These are phyloP conservation scores for Athetis lepigone DNA, from an alignment of 2,888 invertebrate genomes.

Conservation along the genomic window DNA sequence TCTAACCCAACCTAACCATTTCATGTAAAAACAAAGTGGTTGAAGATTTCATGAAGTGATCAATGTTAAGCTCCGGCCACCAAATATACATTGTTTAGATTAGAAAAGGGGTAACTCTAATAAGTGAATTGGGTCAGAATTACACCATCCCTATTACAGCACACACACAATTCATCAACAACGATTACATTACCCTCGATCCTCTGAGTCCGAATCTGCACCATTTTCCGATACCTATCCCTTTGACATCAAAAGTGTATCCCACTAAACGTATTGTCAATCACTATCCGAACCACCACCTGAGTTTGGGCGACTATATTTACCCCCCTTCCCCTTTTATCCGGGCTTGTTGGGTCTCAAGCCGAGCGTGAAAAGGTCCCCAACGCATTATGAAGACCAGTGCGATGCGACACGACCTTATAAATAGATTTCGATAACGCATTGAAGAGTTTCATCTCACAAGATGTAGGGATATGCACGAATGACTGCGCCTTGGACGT, in stretches of 20 bases:
- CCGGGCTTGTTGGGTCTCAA: constrained; percentile 75
- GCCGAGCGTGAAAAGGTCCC: constrained; percentile 80
- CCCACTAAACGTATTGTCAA: constrained; percentile 61
- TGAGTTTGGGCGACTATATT: constrained; percentile 66
- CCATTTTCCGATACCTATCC: not conserved
- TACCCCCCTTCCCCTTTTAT: constrained; percentile 61
- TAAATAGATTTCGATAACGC: constrained; percentile 64
- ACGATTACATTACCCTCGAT: constrained; percentile 3
- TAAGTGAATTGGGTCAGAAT: not conserved
- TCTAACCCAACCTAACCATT: too few species aligned
- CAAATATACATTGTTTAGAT: not conserved
- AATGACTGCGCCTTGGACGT: constrained; percentile 34
- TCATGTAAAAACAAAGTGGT: too few species aligned
- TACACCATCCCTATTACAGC: too few species aligned
- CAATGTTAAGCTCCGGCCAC: not conserved
- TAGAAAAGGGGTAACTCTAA: not conserved
- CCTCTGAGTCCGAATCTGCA: not conserved
- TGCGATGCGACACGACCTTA: constrained; percentile 61
- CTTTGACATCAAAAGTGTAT: constrained; percentile 55
- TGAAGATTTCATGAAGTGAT: too few species aligned
- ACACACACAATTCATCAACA: constrained; percentile 1
- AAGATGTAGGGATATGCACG: constrained; percentile 46
- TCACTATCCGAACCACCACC: constrained; percentile 63
- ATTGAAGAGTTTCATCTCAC: constrained; percentile 57
- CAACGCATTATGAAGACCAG: constrained; percentile 62